Conservation (phyloP, 1,140 invertebrate species). For the Leptoteleia sp. region DNA sequence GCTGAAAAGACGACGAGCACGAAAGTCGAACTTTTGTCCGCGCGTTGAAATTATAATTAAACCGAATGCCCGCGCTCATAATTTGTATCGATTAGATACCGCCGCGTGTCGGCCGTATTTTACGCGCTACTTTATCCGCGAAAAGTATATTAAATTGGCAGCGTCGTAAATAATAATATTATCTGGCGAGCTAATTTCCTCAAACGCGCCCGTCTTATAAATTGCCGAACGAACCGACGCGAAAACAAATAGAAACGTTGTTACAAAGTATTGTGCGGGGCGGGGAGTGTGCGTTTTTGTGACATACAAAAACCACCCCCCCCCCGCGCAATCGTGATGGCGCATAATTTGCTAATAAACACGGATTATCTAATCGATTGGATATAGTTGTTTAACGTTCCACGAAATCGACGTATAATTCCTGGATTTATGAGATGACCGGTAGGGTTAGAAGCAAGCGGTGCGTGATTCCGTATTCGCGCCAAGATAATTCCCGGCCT, state of each 20-base stretch:
- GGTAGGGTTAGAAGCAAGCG: slow-evolving; percentile 67
- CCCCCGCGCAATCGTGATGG: slow-evolving; percentile 20
- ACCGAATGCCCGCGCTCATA: slow-evolving; percentile 9
- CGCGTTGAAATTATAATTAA: slow-evolving; percentile 25
- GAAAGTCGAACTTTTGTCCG: slow-evolving; percentile 7
- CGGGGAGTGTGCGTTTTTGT: slow-evolving; percentile 30
- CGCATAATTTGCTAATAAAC: slow-evolving; percentile 62
- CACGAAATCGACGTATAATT: slow-evolving; percentile 61
- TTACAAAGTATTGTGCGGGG: slow-evolving; percentile 20
- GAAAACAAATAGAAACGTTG: slow-evolving; percentile 10
- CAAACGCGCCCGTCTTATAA: slow-evolving; percentile 16
- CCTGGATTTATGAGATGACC: slow-evolving; percentile 61
- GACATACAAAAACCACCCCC: no score
- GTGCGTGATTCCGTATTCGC: slow-evolving; percentile 71
- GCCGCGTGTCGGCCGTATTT: slow-evolving; percentile 4
- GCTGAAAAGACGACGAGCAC: neutral
- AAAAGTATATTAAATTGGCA: slow-evolving; percentile 23
- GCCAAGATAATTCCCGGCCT: slow-evolving; percentile 71
- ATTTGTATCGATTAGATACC: slow-evolving; percentile 32
- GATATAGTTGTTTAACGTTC: slow-evolving; percentile 63
- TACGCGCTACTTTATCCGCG: slow-evolving; percentile 11
- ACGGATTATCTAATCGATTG: slow-evolving; percentile 58
- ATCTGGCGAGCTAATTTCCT: slow-evolving; percentile 41
- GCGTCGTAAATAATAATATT: slow-evolving; percentile 31
- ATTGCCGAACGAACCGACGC: slow-evolving; percentile 19